These are phyloP conservation scores for Acanthopleura granulata DNA, from an alignment of 2,888 invertebrate genomes.

Conservation along the genomic window DNA sequence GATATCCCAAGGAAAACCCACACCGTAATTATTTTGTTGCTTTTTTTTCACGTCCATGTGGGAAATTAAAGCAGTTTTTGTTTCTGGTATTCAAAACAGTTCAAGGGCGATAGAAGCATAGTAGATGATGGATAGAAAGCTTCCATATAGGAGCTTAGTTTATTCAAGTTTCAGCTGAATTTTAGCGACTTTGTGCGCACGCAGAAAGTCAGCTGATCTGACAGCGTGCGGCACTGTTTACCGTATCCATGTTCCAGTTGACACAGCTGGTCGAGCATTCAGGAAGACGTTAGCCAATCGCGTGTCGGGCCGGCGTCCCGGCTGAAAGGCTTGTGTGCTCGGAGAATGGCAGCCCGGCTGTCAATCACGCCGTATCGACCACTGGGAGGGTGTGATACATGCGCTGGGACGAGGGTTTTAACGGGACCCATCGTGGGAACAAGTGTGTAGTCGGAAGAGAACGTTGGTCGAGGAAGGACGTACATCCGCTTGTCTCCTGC, in stretches of 20 bases:
- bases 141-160: no score
- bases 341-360: slow-evolving; percentile 23
- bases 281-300: slow-evolving; percentile 24
- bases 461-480: slow-evolving; percentile 45
- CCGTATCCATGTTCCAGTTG: slow-evolving; percentile 14
- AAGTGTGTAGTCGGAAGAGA: slow-evolving; percentile 38
- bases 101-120: no score
- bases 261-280: slow-evolving; percentile 21
- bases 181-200: not conserved
- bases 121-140: no score
- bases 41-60: not conserved
- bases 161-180: no score
- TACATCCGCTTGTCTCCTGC: slow-evolving; percentile 39
- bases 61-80: not conserved
- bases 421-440: slow-evolving; percentile 44
- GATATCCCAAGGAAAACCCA: not conserved
- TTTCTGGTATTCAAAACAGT: not conserved
- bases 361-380: slow-evolving; percentile 25
- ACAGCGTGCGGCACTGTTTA: not conserved
- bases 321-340: slow-evolving; percentile 18
- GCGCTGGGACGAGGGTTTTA: slow-evolving; percentile 41
- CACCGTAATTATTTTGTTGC: not conserved
- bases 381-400: slow-evolving; percentile 15
- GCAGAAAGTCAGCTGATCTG: no score
- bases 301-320: slow-evolving; percentile 7